These are phyloP conservation scores for Microcebus griseorufus DNA, from an alignment of 2,113 vertebrate species.

Conservation along the genomic window DNA sequence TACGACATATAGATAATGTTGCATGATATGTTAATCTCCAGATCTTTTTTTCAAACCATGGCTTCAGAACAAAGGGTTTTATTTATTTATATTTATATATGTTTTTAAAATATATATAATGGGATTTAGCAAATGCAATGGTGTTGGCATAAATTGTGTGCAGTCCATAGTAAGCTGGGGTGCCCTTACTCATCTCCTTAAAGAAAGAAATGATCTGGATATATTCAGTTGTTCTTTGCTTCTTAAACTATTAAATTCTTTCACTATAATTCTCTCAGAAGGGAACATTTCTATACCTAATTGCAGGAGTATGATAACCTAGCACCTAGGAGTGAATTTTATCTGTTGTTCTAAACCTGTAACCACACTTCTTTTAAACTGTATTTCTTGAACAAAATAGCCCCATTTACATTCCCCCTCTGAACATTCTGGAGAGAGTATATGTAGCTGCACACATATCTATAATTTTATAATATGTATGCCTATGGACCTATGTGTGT, in stretches of 20 bases:
- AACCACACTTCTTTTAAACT: not conserved
- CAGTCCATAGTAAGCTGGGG: not conserved
- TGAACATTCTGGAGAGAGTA: not conserved
- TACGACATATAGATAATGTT: not conserved
- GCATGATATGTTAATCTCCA: not conserved
- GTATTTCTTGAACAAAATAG: not conserved
- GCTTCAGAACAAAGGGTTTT: not conserved
- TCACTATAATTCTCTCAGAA: slow-evolving; percentile 30
- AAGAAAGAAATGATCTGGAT: not conserved
- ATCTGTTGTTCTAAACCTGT: not conserved
- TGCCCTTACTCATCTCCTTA: not conserved
- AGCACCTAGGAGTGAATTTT: not conserved
- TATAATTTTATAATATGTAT: not conserved
- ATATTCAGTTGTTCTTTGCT: not conserved
- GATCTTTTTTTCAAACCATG: not conserved
- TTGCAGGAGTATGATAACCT: not conserved
- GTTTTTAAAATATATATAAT: not conserved
- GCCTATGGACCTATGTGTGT: not conserved
- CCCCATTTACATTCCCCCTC: not conserved
- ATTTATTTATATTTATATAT: not conserved
- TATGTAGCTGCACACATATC: not conserved
- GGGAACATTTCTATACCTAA: not conserved
- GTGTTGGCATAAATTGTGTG: not conserved
- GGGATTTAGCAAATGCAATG: not conserved
- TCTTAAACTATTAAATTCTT: not conserved